Evolutionary conservation across 2,113 vertebrate species (phyloP), one percentile per base, ranked within the genome.

Genomic region (Lanius collurio): DNA sequence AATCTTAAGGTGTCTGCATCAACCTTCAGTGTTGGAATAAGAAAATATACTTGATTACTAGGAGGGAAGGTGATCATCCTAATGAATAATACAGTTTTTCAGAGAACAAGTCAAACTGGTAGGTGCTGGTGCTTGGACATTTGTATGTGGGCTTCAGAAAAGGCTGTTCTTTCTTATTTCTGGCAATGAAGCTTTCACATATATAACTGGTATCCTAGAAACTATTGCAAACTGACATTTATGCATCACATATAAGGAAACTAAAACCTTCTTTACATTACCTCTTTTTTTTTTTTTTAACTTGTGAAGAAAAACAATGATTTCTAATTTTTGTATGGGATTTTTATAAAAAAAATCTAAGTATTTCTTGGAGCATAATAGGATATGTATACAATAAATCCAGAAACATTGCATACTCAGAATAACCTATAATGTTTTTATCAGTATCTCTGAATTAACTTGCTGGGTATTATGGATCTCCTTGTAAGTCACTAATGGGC

Each of bases 171-270:
- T 42, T 41, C 63, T 83, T 47, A 77, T 91, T 80, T 94, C 75
- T 42, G 15, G 60, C 33, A 77, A 74, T 53, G 47, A 87, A 70
- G 21, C 5, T 84, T 92, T 87, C 77, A 59, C 19, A 78, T 75
- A 59, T 63, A 50, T 78, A 84, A 35, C 69, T 55, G 73, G 64
- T 93, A 89, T 93, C 87, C 73, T 87, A 84, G 87, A 91, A 94
- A 94, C 81, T 91, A 59, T 28, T 87, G 60, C 31, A 94, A 89
- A 89, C 16, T 93, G 80, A 47, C 42, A 78, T 78, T 93, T 79
- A 82, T 63, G 21, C 13, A 78, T 79, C 27, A 60, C 22, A 44
- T 70, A 42, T 64, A 78, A 75, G 21, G 35, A 89, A 91, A 55
- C 11, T 2, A 50, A 81, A 87, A 39, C 6, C 18, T 80, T 87